Evolutionary conservation across 2,888 invertebrate species (phyloP).

Genomic region (Plebejus anna): DNA sequence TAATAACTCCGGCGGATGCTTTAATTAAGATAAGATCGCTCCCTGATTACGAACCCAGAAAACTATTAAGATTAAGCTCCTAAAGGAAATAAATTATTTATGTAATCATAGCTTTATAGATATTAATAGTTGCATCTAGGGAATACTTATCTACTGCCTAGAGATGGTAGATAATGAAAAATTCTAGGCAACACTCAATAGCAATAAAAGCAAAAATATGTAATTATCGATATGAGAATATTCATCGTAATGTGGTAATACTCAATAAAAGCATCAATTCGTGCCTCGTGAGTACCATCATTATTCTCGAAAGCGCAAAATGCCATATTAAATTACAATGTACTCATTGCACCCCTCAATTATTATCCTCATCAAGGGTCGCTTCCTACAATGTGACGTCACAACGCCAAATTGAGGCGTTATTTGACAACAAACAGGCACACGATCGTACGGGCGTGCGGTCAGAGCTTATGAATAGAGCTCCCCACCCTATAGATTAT

Average conservation of each 20-base stretch:
- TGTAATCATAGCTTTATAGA: background rate
- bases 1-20: constrained; percentile 12
- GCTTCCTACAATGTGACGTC: constrained; percentile 10
- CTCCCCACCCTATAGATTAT: constrained; percentile 8
- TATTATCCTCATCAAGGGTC: constrained; percentile 8
- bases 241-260: background rate
- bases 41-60: background rate
- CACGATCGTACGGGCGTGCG: constrained; percentile 3
- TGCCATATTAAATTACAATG: constrained; percentile 7
- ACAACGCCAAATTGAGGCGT: constrained; percentile 26
- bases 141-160: background rate
- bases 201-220: background rate
- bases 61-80: background rate
- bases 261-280: background rate
- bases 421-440: constrained; percentile 28
- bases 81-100: background rate
- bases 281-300: background rate
- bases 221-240: background rate
- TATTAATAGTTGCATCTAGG: background rate
- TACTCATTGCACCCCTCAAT: constrained; percentile 14
- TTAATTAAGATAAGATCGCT: constrained; percentile 18
- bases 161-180: background rate
- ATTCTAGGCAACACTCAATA: background rate
- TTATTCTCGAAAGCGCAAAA: background rate
- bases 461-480: constrained; percentile 4